Conservation (phyloP, 30 jellyfish, hydroid and myxozoan species). For the Aurelia aurita complex sp. Pacific region DNA sequence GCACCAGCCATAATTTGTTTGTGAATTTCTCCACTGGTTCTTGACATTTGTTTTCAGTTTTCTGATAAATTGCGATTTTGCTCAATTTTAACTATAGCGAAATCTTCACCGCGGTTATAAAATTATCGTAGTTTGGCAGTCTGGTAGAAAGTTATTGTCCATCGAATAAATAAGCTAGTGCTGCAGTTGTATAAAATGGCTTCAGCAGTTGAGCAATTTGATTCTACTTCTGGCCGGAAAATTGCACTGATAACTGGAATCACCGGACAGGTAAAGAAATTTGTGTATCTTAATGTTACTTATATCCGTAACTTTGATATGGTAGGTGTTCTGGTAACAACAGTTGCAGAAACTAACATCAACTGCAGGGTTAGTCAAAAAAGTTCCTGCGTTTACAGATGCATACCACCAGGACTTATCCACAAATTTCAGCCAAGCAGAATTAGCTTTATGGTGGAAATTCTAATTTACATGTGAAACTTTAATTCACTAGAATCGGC, state of each 20-base stretch:
- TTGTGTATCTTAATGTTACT: neutral
- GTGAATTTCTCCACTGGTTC: constrained; percentile 26
- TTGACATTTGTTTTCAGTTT: constrained; percentile 14
- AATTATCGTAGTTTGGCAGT: too few relatives aligned
- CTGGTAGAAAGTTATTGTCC: neutral
- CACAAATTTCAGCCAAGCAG: too few relatives aligned
- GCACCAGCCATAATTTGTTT: constrained; percentile 16
- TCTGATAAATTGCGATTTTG: neutral
- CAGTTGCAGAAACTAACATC: neutral
- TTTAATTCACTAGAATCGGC: too few relatives aligned
- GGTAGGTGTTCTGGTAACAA: neutral
- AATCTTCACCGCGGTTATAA: too few relatives aligned
- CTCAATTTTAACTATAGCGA: too few relatives aligned
- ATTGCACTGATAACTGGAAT: constrained; percentile 96
- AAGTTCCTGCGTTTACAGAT: too few relatives aligned
- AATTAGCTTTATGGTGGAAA: too few relatives aligned
- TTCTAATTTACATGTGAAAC: too few relatives aligned
- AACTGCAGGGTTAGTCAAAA: too few relatives aligned
- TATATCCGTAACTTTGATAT: neutral
- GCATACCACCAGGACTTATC: too few relatives aligned
- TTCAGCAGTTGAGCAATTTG: constrained; percentile 14
- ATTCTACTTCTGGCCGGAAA: constrained; percentile 10
- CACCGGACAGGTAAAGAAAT: constrained; percentile 93
- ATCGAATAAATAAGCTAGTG: neutral
- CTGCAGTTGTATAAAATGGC: constrained; percentile 30